Conservation (phyloP, 2,797 vertebrate genomes). For the Hypotaenidia philippensis region DNA sequence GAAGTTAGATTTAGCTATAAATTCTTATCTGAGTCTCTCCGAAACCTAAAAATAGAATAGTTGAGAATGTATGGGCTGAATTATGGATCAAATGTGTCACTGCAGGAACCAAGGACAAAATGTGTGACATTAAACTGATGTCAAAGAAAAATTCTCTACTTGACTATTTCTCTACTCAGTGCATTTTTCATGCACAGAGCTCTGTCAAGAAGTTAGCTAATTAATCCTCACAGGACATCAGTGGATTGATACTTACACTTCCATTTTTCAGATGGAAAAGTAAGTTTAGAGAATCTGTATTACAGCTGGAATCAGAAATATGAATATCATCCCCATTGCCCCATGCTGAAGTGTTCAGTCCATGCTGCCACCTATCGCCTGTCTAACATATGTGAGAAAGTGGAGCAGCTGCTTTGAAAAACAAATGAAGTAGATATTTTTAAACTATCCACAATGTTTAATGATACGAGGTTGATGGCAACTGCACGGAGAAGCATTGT, state of each 20-base stretch:
- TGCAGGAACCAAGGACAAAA: constrained; percentile 45
- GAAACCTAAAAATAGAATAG: constrained; percentile 52
- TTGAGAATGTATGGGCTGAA: constrained; percentile 31
- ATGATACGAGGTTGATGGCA: not conserved
- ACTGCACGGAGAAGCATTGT: not conserved
- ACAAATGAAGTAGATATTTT: not conserved
- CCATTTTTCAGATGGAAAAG: not conserved
- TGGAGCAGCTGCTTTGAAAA: not conserved
- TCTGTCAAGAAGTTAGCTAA: constrained; percentile 11
- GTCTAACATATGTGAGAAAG: not conserved
- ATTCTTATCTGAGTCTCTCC: constrained; percentile 17
- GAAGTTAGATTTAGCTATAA: constrained; percentile 48
- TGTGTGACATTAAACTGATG: constrained; percentile 20
- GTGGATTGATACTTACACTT: not conserved
- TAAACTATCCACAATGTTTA: not conserved
- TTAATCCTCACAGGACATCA: constrained; percentile 32
- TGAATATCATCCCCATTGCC: not conserved
- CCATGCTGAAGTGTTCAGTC: not conserved
- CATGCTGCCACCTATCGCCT: constrained; percentile 66
- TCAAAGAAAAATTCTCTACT: constrained; percentile 24
- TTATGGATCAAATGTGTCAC: constrained; percentile 60
- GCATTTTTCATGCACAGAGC: constrained; percentile 25
- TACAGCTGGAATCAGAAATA: not conserved
- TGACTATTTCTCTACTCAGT: constrained; percentile 1
- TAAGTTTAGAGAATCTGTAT: not conserved